Conservation (phyloP, 2,888 invertebrate genomes). For the Scrobipalpa atriplicella region DNA sequence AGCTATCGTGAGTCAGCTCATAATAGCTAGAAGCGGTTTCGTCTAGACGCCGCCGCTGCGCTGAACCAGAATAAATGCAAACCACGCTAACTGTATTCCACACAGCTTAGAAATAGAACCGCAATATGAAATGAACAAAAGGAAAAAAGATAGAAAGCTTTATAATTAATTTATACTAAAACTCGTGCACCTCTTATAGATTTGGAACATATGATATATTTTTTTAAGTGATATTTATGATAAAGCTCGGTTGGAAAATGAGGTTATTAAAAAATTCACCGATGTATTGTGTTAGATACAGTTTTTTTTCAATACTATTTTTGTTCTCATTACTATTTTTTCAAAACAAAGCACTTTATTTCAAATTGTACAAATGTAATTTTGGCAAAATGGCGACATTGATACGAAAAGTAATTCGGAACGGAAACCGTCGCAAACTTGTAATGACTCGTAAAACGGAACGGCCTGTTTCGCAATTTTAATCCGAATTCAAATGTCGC, state of each 20-base stretch:
- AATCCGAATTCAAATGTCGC: constrained; percentile 31
- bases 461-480: constrained; percentile 30
- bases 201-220: too few species aligned
- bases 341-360: too few species aligned
- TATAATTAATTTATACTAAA: too few species aligned
- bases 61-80: not conserved
- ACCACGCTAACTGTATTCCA: not conserved
- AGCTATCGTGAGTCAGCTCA: not conserved
- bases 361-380: not conserved
- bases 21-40: constrained; percentile 42
- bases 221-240: too few species aligned
- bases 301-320: too few species aligned
- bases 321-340: too few species aligned
- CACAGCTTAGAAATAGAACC: not conserved
- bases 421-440: constrained; percentile 24
- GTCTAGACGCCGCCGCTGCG: constrained; percentile 46
- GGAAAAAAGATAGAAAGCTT: not conserved
- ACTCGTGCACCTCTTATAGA: too few species aligned
- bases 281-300: too few species aligned
- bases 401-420: not conserved
- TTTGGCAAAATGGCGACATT: not conserved
- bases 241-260: too few species aligned
- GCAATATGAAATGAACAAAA: not conserved
- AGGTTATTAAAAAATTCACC: too few species aligned
- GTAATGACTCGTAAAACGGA: constrained; percentile 27